Percentiles rank a stretch among this genome's conserved stretches.
phyloP scores from a whole-genome alignment of 2,797 vertebrate genomes.

The Psittacula derbiana region DNA sequence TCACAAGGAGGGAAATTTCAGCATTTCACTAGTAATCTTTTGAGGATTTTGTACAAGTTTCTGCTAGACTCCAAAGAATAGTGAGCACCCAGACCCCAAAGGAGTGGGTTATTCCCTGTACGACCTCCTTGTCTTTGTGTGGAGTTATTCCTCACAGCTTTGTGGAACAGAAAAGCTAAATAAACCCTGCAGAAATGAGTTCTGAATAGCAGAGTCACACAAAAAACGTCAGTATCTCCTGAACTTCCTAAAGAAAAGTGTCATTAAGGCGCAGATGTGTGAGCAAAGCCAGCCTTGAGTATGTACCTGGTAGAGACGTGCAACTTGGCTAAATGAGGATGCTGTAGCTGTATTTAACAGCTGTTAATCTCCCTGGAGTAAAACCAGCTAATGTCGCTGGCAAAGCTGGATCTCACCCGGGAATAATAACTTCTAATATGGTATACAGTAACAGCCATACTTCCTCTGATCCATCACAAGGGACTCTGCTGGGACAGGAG shows the following conservation, averaged over 20 bases:
- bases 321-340: background rate
- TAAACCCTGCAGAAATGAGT: background rate
- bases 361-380: background rate
- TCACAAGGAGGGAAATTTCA: background rate
- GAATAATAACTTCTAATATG: background rate
- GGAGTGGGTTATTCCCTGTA: background rate
- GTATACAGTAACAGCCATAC: background rate
- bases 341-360: background rate
- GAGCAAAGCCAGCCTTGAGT: background rate
- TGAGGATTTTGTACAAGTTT: background rate
- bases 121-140: fast-evolving
- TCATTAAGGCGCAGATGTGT: background rate
- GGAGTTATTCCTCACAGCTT: background rate
- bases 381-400: background rate
- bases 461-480: background rate
- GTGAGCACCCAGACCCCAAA: background rate
- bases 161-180: background rate
- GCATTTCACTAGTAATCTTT: background rate
- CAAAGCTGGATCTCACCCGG: background rate
- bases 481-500: background rate
- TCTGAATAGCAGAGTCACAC: background rate
- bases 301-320: background rate
- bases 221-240: background rate
- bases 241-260: background rate
- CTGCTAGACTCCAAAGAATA: background rate